phyloP scores from a whole-genome alignment of 2,113 vertebrate genomes.

The Tautogolabrus adspersus region DNA sequence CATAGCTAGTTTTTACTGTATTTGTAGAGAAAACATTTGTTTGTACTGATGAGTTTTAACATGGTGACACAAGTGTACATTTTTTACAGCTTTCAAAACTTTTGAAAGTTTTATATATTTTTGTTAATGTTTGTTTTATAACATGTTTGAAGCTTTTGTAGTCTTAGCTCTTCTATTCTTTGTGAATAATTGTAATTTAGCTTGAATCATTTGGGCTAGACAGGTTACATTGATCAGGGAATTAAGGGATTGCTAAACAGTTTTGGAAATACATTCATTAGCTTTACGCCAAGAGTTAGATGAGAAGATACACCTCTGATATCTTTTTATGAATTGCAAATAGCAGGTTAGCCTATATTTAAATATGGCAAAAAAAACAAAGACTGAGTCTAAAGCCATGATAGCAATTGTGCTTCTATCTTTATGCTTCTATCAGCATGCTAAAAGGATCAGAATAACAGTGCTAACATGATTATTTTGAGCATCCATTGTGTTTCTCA shows the following conservation, averaged over 20 bases:
- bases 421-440: background rate
- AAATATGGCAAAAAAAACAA: background rate
- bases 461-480: background rate
- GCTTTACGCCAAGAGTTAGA: background rate
- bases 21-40: conserved; percentile 52
- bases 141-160: conserved; percentile 58
- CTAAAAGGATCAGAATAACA: background rate
- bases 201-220: conserved; percentile 36
- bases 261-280: background rate
- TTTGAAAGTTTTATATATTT: conserved; percentile 83
- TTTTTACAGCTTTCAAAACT: conserved; percentile 80
- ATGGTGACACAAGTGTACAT: conserved; percentile 64
- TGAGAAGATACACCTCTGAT: background rate
- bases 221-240: conserved; percentile 23
- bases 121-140: conserved; percentile 83
- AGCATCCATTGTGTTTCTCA: background rate
- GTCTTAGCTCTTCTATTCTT: conserved; percentile 39
- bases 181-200: conserved; percentile 52
- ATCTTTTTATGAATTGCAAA: conserved; percentile 2
- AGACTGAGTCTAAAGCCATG: background rate
- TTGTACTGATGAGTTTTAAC: conserved; percentile 52
- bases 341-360: background rate
- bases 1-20: conserved; percentile 35
- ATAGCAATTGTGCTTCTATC: background rate
- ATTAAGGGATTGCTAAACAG: conserved; percentile 9